Percentiles rank a stretch among this genome's conserved stretches.
phyloP scores from a whole-genome alignment of 2,888 invertebrate species.

The Tipula helvola region DNA sequence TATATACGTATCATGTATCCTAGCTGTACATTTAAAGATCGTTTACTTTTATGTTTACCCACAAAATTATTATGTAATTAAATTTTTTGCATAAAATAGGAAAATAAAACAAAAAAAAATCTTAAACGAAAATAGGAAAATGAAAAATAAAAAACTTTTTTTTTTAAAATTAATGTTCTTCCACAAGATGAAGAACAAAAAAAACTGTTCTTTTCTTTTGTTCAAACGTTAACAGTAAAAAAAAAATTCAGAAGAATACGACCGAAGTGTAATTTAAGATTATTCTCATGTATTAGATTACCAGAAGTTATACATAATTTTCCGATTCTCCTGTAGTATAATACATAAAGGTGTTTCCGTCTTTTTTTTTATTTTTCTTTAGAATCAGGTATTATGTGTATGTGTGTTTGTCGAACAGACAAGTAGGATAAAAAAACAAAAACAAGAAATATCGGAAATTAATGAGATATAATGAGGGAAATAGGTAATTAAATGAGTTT shows the following conservation, averaged over 20 bases:
- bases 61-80: not conserved
- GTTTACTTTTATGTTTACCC: not conserved
- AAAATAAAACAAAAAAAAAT: not conserved
- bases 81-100: not conserved
- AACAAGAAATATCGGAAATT: not conserved
- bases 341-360: not conserved
- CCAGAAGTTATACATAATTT: not conserved
- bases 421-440: not conserved
- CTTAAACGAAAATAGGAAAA: not conserved
- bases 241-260: not conserved
- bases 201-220: not conserved
- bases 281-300: not conserved
- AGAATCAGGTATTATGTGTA: not conserved
- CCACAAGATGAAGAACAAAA: not conserved
- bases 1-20: not conserved
- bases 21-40: not conserved
- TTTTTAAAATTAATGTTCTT: not conserved
- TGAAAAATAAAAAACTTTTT: not conserved
- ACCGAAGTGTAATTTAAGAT: not conserved
- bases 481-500: not conserved
- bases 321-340: not conserved
- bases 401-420: not conserved
- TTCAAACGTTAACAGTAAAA: not conserved
- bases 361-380: not conserved
- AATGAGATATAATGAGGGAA: not conserved